phyloP scores from a whole-genome alignment of 2,888 invertebrate species.

The Odontomyia ornata region DNA sequence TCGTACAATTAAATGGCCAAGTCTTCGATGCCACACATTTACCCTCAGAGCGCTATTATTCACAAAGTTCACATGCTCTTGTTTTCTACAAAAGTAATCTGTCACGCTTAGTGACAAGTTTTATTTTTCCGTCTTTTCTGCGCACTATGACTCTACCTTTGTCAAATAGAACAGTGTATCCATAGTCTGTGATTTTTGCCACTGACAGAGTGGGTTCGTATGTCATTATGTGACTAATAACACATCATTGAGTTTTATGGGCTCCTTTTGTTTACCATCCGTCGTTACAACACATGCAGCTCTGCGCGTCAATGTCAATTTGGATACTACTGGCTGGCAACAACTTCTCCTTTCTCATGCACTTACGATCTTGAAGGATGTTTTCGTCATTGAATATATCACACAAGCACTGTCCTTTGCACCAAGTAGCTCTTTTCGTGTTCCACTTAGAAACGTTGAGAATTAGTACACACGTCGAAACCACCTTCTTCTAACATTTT shows the following conservation, averaged over 20 bases:
- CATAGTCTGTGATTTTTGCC: constrained; percentile 45
- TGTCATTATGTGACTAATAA: constrained; percentile 9
- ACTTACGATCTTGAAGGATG: not conserved
- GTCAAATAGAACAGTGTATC: constrained; percentile 39
- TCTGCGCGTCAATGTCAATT: not conserved
- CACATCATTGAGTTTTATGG: constrained; percentile 36
- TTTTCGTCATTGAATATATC: not conserved
- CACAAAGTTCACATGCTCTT: not conserved
- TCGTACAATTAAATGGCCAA: constrained; percentile 10
- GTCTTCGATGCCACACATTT: constrained; percentile 17
- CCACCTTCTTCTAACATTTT: too few relatives aligned
- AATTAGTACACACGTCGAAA: too few relatives aligned
- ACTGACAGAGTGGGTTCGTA: constrained; percentile 44
- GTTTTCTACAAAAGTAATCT: not conserved
- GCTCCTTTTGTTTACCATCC: not conserved
- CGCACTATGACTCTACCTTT: not conserved
- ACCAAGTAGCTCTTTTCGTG: not conserved
- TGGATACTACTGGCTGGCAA: not conserved
- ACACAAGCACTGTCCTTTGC: not conserved
- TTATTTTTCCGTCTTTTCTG: not conserved
- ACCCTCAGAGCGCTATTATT: not conserved
- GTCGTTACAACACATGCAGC: not conserved
- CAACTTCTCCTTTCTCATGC: rapidly evolving
- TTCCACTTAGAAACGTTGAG: not conserved
- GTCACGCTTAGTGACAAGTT: not conserved